Conservation (phyloP, 2,113 vertebrate genomes). For the Barnardius zonarius region DNA sequence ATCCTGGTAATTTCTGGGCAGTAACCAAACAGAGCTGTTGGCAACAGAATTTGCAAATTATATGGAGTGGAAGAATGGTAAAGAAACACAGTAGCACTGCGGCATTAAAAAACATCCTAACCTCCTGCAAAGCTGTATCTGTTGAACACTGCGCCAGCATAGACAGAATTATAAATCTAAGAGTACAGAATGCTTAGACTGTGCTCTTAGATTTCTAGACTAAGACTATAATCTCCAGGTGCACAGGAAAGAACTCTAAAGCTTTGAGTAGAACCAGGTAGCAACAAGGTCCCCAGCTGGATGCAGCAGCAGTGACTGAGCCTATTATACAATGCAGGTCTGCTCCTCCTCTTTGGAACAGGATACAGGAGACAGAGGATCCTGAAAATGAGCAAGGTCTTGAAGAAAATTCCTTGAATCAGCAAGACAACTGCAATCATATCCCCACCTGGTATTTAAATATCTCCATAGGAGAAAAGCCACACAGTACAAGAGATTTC, state of each 20-base stretch:
- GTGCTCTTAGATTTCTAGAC: neutral
- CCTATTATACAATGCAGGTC: neutral
- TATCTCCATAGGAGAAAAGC: neutral
- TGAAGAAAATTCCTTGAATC: neutral
- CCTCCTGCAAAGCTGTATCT: neutral
- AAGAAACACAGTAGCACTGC: neutral
- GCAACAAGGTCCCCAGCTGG: neutral
- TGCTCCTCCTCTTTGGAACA: neutral
- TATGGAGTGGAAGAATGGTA: neutral
- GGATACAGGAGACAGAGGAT: neutral
- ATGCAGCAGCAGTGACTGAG: neutral
- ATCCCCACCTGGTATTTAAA: neutral
- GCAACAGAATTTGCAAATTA: neutral
- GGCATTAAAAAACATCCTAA: neutral
- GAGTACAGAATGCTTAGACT: neutral
- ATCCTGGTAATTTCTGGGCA: neutral
- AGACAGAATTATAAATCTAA: neutral
- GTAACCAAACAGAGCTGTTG: neutral
- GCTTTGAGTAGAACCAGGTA: neutral
- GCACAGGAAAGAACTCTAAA: neutral
- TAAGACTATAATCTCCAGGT: neutral
- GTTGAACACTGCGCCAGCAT: neutral
- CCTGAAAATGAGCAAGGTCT: neutral
- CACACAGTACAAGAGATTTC: neutral
- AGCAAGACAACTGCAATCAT: neutral